phyloP scores from a whole-genome alignment of 1,140 invertebrate species.

The Heliconius melpomene region DNA sequence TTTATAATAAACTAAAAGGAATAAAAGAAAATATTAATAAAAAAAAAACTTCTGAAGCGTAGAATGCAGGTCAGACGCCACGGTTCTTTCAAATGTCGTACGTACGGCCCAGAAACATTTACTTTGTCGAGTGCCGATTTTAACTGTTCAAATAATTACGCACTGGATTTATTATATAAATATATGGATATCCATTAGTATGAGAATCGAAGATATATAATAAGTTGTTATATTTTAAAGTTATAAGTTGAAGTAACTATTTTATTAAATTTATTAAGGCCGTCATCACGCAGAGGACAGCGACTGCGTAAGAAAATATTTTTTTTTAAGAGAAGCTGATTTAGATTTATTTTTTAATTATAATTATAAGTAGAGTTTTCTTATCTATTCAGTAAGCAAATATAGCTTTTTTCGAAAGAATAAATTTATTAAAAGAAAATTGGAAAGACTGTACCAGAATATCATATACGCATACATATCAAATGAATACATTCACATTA shows the following conservation, averaged over 20 bases:
- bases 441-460: neutral
- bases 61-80: conserved; percentile 22
- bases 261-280: neutral
- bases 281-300: no score
- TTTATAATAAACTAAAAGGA: neutral
- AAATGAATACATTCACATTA: neutral
- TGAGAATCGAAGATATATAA: neutral
- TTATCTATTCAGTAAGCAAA: neutral
- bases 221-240: neutral
- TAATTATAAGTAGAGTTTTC: neutral
- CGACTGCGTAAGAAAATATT: no score
- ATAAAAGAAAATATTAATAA: neutral
- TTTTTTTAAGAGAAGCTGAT: no score
- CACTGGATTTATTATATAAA: conserved; percentile 1
- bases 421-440: conserved; percentile 4
- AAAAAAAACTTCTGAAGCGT: conserved; percentile 16
- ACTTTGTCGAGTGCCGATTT: conserved; percentile 14
- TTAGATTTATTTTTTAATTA: no score
- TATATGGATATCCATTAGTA: neutral
- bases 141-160: conserved; percentile 3
- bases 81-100: conserved; percentile 24
- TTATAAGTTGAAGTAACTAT: neutral
- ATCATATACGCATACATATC: neutral
- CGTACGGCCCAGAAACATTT: conserved; percentile 24
- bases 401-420: neutral